These are phyloP conservation scores for Neuroterus valhalla DNA, from an alignment of 1,140 invertebrate species.

Conservation along the genomic window DNA sequence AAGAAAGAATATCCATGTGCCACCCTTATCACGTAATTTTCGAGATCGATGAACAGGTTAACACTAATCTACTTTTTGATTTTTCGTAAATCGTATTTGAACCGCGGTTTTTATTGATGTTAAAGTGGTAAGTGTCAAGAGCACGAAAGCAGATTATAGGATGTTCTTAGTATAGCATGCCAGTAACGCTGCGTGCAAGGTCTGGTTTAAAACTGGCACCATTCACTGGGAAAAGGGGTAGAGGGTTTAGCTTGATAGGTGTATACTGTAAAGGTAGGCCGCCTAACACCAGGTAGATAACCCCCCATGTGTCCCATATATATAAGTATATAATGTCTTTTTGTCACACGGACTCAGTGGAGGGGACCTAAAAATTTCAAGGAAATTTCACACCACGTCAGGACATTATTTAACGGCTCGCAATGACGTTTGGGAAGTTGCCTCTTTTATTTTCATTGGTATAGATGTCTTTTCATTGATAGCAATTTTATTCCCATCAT, in stretches of 20 bases:
- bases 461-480: no score
- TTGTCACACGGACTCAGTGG: not conserved
- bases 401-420: slow-evolving; percentile 23
- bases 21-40: no score
- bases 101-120: slow-evolving; percentile 32
- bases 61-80: slow-evolving; percentile 49
- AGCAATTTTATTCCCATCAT: no score
- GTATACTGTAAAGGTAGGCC: not conserved
- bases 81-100: slow-evolving; percentile 18
- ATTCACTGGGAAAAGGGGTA: slow-evolving; percentile 65
- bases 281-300: slow-evolving; percentile 21
- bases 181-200: slow-evolving; percentile 69
- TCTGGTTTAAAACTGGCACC: slow-evolving; percentile 71
- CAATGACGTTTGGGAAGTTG: slow-evolving; percentile 3
- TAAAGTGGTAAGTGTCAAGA: slow-evolving; percentile 35
- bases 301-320: slow-evolving; percentile 4
- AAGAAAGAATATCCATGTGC: no score
- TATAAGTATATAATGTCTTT: slow-evolving; percentile 18
- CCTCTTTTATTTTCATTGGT: slow-evolving; percentile 5
- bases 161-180: slow-evolving; percentile 55
- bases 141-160: slow-evolving; percentile 64
- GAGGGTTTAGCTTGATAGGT: slow-evolving; percentile 47
- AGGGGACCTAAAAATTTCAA: slow-evolving; percentile 32
- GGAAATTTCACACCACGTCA: slow-evolving; percentile 48
- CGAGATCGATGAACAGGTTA: not conserved